A percentile compares a stretch with the other conserved stretches of the same genome.
Evolutionary conservation across 2,888 invertebrate species (phyloP).

Genomic region (Spodoptera exigua): DNA sequence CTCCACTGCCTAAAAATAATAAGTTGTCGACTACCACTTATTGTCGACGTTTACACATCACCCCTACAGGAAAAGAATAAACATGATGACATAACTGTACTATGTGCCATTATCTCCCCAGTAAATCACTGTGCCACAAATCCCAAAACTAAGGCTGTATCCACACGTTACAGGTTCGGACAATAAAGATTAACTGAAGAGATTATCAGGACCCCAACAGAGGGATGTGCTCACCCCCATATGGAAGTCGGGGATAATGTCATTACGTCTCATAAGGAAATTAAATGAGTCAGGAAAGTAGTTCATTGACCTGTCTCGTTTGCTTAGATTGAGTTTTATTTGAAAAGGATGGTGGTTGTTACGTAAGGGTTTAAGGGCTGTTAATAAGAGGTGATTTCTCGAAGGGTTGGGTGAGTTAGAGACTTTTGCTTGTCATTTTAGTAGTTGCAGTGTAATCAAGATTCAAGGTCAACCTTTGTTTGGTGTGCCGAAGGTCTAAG

Average conservation of each 20-base stretch:
- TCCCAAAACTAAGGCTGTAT: slow-evolving; percentile 43
- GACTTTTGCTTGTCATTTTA: too few species aligned
- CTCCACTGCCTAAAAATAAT: too few species aligned
- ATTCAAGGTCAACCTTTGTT: too few species aligned
- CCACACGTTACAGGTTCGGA: slow-evolving; percentile 47
- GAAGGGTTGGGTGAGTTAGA: too few species aligned
- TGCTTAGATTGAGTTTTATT: too few species aligned
- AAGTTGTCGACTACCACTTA: too few species aligned
- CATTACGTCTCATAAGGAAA: slow-evolving; percentile 52
- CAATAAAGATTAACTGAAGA: slow-evolving; percentile 57
- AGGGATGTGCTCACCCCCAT: slow-evolving; percentile 46
- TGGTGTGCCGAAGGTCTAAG: too few species aligned
- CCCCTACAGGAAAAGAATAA: too few species aligned
- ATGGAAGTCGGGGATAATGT: slow-evolving; percentile 53
- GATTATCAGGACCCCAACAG: slow-evolving; percentile 43
- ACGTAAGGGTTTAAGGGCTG: too few species aligned
- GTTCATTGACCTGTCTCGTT: background rate
- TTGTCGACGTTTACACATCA: background rate
- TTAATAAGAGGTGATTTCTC: too few species aligned
- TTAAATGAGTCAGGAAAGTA: slow-evolving; percentile 36
- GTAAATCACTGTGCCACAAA: slow-evolving; percentile 32
- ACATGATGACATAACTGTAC: slow-evolving; percentile 4
- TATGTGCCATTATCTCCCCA: slow-evolving; percentile 39
- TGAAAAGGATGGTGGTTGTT: too few species aligned
- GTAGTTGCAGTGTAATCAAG: too few species aligned